Base-by-base conservation (phyloP, 2,113 vertebrate genomes). In the Atractosteus spatula region DNA sequence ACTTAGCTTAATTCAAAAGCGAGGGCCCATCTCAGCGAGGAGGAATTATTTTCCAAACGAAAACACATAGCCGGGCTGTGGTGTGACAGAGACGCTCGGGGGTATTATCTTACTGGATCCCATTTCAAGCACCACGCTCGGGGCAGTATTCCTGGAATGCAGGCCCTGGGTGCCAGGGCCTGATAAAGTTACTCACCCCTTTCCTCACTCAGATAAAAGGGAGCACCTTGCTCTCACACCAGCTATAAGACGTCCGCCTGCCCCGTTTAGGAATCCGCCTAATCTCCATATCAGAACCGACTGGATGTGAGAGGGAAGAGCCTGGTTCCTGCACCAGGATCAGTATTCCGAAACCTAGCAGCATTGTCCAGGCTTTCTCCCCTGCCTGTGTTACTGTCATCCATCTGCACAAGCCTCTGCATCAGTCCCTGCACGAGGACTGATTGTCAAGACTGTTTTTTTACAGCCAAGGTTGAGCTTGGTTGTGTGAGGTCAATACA, bases 81-180 rank as follows among this genome's bases (percentile, higher is more conserved):
- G 70, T 68, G 71, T 73, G 68, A 29, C 44, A n/a, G 16, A 16
- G 61, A n/a, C 44, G 51, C 62, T 41, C 41, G 55, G 6, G 7
- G 41, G 63, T 64, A 63, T 43, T 43, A 44, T 42, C 14, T 43
- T 11, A 44, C 11, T 3, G 42, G 42, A 42, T 29, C 41, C 8
- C 44, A 8, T n/a, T 11, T n/a, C 71, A 71, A 73, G 45, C 57
- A 42, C 45, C 17, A 61, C 7, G 17, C 69, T 70, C 47, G 70
- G 17, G 69, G 43, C 42, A 69, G 55, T 47, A 74, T 67, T 47
- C 62, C 67, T 59, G 62, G 62, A 56, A 76, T 57, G 45, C 55
- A 13, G 59, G n/a, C 29, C 65, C 47, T 17, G 72, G 44, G 42
- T 14, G 63, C 63, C 3, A 14, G 41, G 7, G 16, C n/a, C 67